Conservation (phyloP, 2,797 vertebrate species). For the Syndactyla subalaris region DNA sequence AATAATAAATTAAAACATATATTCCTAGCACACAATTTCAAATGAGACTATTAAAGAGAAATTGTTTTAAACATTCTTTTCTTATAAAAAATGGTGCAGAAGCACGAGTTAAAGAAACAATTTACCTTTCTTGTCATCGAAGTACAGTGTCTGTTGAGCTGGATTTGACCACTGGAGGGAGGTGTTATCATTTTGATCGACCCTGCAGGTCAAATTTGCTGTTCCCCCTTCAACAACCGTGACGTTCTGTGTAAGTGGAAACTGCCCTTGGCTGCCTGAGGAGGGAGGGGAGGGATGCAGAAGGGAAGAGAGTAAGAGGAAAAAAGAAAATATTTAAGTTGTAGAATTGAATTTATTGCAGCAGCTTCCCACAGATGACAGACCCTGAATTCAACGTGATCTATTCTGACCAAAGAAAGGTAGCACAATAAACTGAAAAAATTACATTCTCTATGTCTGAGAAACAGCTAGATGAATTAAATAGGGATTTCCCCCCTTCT, state of each 20-base stretch:
- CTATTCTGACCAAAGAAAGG: neutral
- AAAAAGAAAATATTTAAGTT: conserved; percentile 46
- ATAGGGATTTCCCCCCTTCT: accelerated
- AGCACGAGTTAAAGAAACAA: conserved; percentile 36
- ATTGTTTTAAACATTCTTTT: neutral
- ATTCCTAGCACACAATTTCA: neutral
- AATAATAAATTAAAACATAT: neutral
- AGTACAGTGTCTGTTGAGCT: conserved; percentile 98
- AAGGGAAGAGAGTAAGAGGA: neutral
- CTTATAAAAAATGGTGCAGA: neutral
- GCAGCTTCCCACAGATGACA: neutral
- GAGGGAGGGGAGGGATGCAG: neutral
- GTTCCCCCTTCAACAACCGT: conserved; percentile 94
- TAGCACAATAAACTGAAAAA: neutral
- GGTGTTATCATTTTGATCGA: conserved; percentile 99
- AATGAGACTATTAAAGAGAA: neutral
- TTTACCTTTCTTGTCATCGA: conserved; percentile 99
- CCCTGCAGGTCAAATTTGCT: conserved; percentile 96
- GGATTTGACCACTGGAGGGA: conserved; percentile 99
- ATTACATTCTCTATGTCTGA: neutral
- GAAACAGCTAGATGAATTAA: neutral
- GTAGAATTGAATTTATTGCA: conserved; percentile 21
- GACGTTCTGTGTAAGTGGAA: conserved; percentile 95
- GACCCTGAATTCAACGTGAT: neutral
- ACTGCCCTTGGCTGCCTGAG: conserved; percentile 89